Conservation (phyloP, 2,888 invertebrate species). For the Hyles lineata region DNA sequence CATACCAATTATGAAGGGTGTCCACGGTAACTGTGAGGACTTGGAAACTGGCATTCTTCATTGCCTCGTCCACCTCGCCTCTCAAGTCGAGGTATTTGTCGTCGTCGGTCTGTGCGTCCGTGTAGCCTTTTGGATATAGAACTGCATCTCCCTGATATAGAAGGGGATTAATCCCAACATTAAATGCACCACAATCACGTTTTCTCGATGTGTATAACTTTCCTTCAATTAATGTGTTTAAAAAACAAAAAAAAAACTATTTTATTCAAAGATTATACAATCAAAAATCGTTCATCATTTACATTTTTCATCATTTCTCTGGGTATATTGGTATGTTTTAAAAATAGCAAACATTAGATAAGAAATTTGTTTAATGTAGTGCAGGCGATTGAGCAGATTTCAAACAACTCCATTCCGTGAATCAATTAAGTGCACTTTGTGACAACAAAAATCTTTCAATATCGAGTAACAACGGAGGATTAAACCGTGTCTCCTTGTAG, state of each 20-base stretch:
- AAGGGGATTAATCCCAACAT: too few relatives aligned
- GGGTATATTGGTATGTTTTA: too few relatives aligned
- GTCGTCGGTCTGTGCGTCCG: conserved; percentile 59
- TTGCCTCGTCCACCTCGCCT: conserved; percentile 69
- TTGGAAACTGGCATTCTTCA: conserved; percentile 69
- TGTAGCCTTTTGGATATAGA: conserved; percentile 70
- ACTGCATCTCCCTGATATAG: conserved; percentile 70
- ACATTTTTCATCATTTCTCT: too few relatives aligned
- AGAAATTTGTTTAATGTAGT: too few relatives aligned
- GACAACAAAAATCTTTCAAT: neutral
- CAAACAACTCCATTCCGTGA: neutral
- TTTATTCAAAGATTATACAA: too few relatives aligned
- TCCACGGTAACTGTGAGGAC: conserved; percentile 59
- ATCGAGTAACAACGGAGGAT: neutral
- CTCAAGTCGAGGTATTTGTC: conserved; percentile 72
- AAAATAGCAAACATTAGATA: too few relatives aligned
- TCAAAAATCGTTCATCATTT: too few relatives aligned
- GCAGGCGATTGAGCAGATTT: too few relatives aligned
- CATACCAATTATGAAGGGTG: conserved; percentile 69
- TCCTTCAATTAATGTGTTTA: too few relatives aligned
- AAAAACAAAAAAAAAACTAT: too few relatives aligned
- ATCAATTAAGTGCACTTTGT: neutral
- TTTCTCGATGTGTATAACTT: too few relatives aligned
- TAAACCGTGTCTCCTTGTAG: neutral
- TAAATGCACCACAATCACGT: too few relatives aligned